Evolutionary conservation across 2,797 vertebrate species (phyloP).

Genomic region (Acipenser ruthenus): DNA sequence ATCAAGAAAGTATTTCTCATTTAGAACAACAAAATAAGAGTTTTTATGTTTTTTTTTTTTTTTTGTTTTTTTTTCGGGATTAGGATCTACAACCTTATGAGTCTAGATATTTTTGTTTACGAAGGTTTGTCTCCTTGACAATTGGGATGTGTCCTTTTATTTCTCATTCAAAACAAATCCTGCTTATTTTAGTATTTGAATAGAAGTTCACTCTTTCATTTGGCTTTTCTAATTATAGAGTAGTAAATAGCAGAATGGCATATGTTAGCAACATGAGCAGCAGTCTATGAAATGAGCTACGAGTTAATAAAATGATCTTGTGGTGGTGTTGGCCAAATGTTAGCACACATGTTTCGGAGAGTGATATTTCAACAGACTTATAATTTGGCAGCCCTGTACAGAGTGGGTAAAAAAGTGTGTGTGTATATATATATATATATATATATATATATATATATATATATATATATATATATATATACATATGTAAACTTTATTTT

Average conservation of each 20-base stretch:
- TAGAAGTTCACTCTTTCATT: slow-evolving; percentile 44
- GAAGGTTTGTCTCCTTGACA: slow-evolving; percentile 23
- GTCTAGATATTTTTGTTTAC: slow-evolving; percentile 19
- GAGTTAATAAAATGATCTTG: slow-evolving; percentile 54
- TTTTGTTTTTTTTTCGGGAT: no score
- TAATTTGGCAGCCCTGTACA: slow-evolving; percentile 29
- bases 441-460: not conserved
- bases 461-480: slow-evolving; percentile 12
- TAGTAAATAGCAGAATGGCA: slow-evolving; percentile 44
- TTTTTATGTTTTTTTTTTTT: no score
- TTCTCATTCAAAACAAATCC: slow-evolving; percentile 36
- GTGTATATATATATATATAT: not conserved
- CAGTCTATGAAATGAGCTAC: slow-evolving; percentile 53
- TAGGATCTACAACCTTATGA: not conserved
- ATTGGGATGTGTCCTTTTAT: slow-evolving; percentile 32
- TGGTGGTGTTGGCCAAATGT: slow-evolving; percentile 49
- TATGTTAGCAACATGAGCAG: slow-evolving; percentile 53
- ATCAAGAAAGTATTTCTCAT: no score
- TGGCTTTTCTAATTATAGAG: slow-evolving; percentile 50
- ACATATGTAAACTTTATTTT: not conserved
- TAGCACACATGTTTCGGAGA: slow-evolving; percentile 47
- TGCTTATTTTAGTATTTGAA: slow-evolving; percentile 35
- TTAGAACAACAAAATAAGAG: no score
- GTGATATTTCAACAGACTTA: slow-evolving; percentile 47
- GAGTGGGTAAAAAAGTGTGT: no score